Evolutionary conservation across 2,888 invertebrate species (phyloP), one percentile per base, ranked within the genome.

Genomic region (Apamea monoglypha): DNA sequence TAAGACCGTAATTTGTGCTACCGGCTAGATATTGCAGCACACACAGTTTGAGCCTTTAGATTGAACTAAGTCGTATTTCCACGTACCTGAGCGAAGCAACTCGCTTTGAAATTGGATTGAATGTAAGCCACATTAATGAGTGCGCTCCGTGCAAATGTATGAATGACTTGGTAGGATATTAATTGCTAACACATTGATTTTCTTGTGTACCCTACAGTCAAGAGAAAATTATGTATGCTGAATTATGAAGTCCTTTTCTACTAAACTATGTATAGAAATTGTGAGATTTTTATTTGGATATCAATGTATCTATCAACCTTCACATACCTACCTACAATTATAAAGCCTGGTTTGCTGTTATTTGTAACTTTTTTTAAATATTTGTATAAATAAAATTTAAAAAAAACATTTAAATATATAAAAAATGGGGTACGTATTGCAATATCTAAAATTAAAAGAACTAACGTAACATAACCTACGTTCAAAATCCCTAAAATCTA

Each of bases 61-160:
- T 63, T 71, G 50, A 64, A 71, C 36, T 71, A 80, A 75, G 47
- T 29, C 44, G 29, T 44, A 40, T 72, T 80, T 72, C 63, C 2
- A 0, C n/a, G 29, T 68, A 71, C 40, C 66, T 63, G 29, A 16
- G 29, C 18, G 21, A 18, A 14, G 25, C 53, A n/a, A 32, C 7
- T 59, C 16, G 40, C 71, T 71, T 69, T 75, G 69, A 70, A 69
- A 76, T 73, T 73, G 40, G 4, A 84, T 68, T 71, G 32, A 70
- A 50, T 50, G 61, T 44, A 63, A 70, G 47, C 40, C 47, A 29
- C 44, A n/a, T 29, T 73, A 29, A 69, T 70, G 29, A 44, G 25
- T 59, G 29, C 2, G 29, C 10, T 56, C 8, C 50, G 8, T n/a
- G 47, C 10, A 56, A 67, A 64, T 64, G n/a, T 71, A 63, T 40